Conservation (phyloP, 2,797 vertebrate species). For the Varecia variegata region DNA sequence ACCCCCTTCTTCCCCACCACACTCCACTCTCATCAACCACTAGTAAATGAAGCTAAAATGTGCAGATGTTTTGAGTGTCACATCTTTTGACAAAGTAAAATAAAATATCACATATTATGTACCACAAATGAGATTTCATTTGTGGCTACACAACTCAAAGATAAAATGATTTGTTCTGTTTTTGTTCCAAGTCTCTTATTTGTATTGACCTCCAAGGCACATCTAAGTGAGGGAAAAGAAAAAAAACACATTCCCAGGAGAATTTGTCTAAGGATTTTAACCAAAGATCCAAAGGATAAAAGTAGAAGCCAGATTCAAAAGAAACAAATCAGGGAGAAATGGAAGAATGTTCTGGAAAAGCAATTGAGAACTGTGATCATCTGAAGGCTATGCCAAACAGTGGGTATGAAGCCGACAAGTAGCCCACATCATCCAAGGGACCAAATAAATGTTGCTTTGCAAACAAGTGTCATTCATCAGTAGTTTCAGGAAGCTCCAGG, state of each 20-base stretch:
- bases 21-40: background rate
- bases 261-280: slow-evolving; percentile 22
- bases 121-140: background rate
- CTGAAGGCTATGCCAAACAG: background rate
- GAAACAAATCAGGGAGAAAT: background rate
- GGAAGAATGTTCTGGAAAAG: background rate
- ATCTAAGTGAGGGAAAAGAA: background rate
- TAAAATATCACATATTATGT: background rate
- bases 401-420: background rate
- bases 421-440: background rate
- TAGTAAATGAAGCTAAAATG: background rate
- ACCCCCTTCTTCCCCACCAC: accelerated
- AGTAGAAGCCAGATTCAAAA: background rate
- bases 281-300: background rate
- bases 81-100: slow-evolving; percentile 12
- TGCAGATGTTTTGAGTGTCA: background rate
- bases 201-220: background rate
- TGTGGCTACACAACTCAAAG: background rate
- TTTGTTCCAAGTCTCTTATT: background rate
- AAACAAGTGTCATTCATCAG: background rate
- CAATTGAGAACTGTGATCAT: background rate
- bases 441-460: background rate
- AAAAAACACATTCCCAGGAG: background rate
- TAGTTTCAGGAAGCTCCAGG: background rate
- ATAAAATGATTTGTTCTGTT: background rate